Base-by-base conservation (phyloP, 1,140 invertebrate genomes). In the Philopotamus ludificatus region DNA sequence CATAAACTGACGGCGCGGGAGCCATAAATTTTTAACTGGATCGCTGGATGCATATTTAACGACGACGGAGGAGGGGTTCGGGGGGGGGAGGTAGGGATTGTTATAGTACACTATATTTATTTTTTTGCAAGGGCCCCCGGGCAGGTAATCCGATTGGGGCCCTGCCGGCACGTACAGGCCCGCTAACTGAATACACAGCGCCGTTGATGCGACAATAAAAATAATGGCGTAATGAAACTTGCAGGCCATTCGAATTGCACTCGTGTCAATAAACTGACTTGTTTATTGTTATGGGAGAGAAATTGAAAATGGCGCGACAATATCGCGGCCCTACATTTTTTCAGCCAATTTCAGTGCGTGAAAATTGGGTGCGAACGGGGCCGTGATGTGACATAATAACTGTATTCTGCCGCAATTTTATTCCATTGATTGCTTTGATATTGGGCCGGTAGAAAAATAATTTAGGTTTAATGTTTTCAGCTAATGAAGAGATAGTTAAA, bases 1-100 rank as follows among this genome's bases (percentile, higher is more conserved):
- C 68, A 66, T 70, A 70, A 70, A 70, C 39, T 70, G 68, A 70
- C 68, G 68, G 55, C 63, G 45, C 59, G 68, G 65, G 65, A 64
- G 61, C 44, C 16, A 66, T 70, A 70, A 70, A 70, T 70, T 69
- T 58, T 63, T 63, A 69, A 69, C 67, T 63, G 63, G 67, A 69
- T 68, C 67, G 67, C 55, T 21, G 62, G 67, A 62, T 63, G 67
- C 63, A 69, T 69, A 69, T 66, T 66, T 65, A 65, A 66, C 67
- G 63, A 65, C 49, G n/a, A 59, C 23, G 45, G 47, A 25, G 54
- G 54, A 42, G 7, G 49, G 49, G 49, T 22, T n/a, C n/a, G n/a
- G n/a, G n/a, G n/a, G n/a, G n/a, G n/a, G n/a, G n/a, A n/a, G n/a
- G n/a, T n/a, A n/a, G n/a, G n/a, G n/a, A n/a, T n/a, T n/a, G n/a